A percentile compares a stretch with the other conserved stretches of the same genome.
Conservation (phyloP, 2,797 vertebrate genomes). For the Tokudaia muenninki region DNA sequence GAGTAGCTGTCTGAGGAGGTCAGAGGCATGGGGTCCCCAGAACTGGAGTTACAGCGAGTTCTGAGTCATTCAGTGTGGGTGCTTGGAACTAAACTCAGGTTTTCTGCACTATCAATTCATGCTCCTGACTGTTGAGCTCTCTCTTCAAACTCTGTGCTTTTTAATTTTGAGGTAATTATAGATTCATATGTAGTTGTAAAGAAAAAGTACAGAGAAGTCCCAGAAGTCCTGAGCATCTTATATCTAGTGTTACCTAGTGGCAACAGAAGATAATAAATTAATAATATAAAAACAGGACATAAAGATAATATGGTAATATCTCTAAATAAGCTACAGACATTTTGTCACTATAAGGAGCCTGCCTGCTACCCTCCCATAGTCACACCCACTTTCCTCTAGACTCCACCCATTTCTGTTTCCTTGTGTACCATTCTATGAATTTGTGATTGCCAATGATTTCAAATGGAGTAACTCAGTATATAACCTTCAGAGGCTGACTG, state of each 20-base stretch:
- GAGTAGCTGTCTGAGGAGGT: not conserved
- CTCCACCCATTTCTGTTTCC: fast-evolving
- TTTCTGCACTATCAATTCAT: not conserved
- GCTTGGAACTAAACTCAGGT: not conserved
- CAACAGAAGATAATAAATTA: not conserved
- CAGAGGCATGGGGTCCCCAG: not conserved
- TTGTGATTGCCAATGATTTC: slow-evolving; percentile 2
- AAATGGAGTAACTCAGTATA: not conserved
- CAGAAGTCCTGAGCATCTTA: not conserved
- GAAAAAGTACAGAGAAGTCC: not conserved
- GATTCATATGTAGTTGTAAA: not conserved
- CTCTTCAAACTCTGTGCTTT: not conserved
- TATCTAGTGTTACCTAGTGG: not conserved
- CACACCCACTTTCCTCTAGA: not conserved
- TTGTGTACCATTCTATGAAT: not conserved
- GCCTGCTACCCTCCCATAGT: not conserved
- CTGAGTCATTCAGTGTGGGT: not conserved
- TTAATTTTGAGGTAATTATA: not conserved
- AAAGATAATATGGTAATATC: not conserved
- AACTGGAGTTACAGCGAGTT: not conserved
- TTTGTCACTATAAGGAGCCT: not conserved
- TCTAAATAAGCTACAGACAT: not conserved
- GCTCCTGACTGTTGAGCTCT: not conserved
- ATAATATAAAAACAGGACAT: not conserved
- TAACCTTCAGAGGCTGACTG: not conserved